Evolutionary conservation across 2,888 invertebrate species (phyloP), one percentile per base, ranked within the genome.

Genomic region (Drosophila monieri): DNA sequence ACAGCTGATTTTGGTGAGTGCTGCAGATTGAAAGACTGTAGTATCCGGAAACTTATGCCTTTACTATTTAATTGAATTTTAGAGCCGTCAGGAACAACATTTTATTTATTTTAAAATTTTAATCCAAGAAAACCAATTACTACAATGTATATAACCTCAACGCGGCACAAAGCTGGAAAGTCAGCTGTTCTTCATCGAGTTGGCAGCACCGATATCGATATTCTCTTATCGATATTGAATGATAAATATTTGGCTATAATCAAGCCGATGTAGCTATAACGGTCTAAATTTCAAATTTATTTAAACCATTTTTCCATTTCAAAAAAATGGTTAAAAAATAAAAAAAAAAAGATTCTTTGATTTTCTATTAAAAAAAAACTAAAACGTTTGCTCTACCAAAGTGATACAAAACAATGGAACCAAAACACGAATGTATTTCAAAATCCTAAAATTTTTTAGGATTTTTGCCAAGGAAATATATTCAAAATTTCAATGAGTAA

Each of bases 111-210:
- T 43, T 21, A 1, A 30, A 10, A 14, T 25, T 10, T 49, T 43
- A 30, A 8, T 18, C 9, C 23, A 32, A 59, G n/a, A 15, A 80
- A 88, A 77, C 79, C 73, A 85, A 15, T 30, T 89, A 89, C 88
- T 80, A 89, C 89, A 89, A 89, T 76, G 78, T 84, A 73, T 64
- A 60, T 89, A 89, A 89, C 89, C 89, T 89, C 30, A 30, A 69
- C 64, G 21, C 44, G 49, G 47, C 43, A 59, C 43, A 67, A n/a
- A 32, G 44, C 46, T 48, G 58, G 21, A 8, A 14, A n/a, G 32
- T 23, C 69, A 74, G 73, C 73, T 77, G 83, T 64, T 37, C 37
- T 5, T 8, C 0, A 14, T 10, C 32, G 23, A 35, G 46, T 23
- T 46, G 55, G 32, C 44, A 43, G 44, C 30, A 6, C 30, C 2